Evolutionary conservation across 2,113 vertebrate species (phyloP).

Genomic region (Lepidothrix coronata): DNA sequence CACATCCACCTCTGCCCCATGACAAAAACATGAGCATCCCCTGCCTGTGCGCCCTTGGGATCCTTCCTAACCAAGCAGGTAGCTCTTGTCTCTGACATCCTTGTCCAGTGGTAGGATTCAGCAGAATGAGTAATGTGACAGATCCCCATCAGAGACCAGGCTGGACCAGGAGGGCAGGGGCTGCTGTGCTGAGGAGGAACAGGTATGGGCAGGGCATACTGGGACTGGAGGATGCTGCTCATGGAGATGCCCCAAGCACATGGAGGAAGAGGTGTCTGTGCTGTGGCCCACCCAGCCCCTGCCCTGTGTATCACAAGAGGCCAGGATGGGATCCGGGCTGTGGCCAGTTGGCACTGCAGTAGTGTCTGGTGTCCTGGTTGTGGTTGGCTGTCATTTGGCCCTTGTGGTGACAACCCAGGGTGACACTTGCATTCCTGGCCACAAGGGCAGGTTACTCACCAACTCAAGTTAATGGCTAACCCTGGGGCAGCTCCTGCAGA

Average conservation of each 20-base stretch:
- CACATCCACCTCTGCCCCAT: not conserved
- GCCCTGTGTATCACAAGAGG: not conserved
- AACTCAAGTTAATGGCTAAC: constrained; percentile 72
- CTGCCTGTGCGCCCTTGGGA: not conserved
- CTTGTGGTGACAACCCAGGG: not conserved
- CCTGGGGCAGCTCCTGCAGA: not conserved
- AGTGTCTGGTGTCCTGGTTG: not conserved
- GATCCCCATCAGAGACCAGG: not conserved
- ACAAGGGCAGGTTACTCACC: constrained; percentile 40
- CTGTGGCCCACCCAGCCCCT: not conserved
- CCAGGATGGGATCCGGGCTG: not conserved
- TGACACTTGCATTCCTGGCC: constrained; percentile 15
- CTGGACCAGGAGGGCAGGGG: not conserved
- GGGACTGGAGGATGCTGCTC: not conserved
- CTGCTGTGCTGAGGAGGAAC: not conserved
- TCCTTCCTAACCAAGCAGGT: not conserved
- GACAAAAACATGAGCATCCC: not conserved
- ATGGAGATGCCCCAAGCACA: accelerated
- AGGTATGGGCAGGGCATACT: not conserved
- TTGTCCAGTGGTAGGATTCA: not conserved
- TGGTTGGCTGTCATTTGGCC: not conserved
- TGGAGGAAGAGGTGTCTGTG: not conserved
- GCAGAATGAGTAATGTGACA: not conserved
- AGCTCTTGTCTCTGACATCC: not conserved
- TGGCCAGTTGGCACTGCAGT: not conserved